Percentiles rank a stretch among this genome's conserved stretches.
phyloP scores from a whole-genome alignment of 2,113 vertebrate genomes.

The Plecotus auritus region DNA sequence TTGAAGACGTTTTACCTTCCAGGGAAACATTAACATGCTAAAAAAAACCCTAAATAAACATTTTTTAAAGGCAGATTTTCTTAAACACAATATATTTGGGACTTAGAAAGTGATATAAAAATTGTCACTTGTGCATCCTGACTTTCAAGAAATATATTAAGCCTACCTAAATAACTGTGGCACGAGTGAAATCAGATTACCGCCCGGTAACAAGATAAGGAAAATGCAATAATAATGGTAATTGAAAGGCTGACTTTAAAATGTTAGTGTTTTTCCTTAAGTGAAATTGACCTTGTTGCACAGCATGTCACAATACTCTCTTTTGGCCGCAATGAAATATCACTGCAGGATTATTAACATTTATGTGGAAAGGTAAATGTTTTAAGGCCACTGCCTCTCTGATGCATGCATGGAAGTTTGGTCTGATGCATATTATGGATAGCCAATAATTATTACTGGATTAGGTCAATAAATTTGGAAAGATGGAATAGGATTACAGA shows the following conservation, averaged over 20 bases:
- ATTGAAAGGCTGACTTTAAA: constrained; percentile 59
- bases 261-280: constrained; percentile 60
- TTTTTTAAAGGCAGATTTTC: constrained; percentile 11
- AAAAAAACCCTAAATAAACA: background rate
- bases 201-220: constrained; percentile 42
- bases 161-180: constrained; percentile 6
- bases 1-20: background rate
- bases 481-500: constrained; percentile 52
- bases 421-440: constrained; percentile 5
- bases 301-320: background rate
- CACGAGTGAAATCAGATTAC: constrained; percentile 43
- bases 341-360: constrained; percentile 46
- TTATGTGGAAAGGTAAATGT: constrained; percentile 57
- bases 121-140: background rate
- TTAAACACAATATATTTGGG: background rate
- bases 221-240: constrained; percentile 39
- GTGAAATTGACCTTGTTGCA: constrained; percentile 57
- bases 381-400: constrained; percentile 26
- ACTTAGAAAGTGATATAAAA: background rate
- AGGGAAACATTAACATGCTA: background rate
- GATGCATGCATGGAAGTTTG: background rate
- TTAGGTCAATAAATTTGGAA: constrained; percentile 57
- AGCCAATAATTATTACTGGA: constrained; percentile 55
- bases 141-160: constrained; percentile 43
- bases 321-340: constrained; percentile 41